Conservation (phyloP, 2,797 vertebrate species). For the Dromococcyx pavoninus region DNA sequence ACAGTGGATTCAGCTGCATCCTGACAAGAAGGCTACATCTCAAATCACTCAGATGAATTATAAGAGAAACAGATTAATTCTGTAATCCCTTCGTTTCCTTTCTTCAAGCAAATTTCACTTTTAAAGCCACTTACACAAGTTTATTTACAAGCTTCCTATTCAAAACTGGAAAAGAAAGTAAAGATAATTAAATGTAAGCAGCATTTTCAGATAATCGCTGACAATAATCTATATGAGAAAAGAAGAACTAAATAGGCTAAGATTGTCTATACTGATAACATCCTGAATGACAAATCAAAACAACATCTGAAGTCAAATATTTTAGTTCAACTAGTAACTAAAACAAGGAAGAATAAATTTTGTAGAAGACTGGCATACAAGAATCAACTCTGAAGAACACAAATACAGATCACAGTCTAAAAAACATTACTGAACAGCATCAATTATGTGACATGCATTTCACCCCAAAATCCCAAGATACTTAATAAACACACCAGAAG, state of each 20-base stretch:
- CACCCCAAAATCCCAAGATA: not conserved
- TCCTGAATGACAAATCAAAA: not conserved
- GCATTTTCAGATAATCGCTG: not conserved
- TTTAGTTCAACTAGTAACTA: not conserved
- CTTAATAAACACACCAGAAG: not conserved
- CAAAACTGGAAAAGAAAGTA: not conserved
- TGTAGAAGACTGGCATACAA: not conserved
- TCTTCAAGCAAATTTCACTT: not conserved
- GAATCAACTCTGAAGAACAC: not conserved
- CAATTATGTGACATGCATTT: not conserved
- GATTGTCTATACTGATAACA: not conserved
- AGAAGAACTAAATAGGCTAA: not conserved
- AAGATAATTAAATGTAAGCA: not conserved
- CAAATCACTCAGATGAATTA: not conserved
- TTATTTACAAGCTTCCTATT: not conserved
- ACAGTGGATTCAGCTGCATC: not conserved
- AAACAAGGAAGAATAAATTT: not conserved
- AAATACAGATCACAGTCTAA: not conserved
- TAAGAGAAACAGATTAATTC: not conserved
- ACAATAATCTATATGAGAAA: not conserved
- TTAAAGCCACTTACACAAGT: not conserved
- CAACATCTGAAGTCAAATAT: not conserved
- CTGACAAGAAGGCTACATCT: not conserved
- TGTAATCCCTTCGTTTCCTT: not conserved
- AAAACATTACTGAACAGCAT: not conserved